A percentile compares a stretch with the other conserved stretches of the same genome.
These are phyloP conservation scores for Panthera uncia DNA, from an alignment of 2,113 vertebrate genomes.

Conservation along the genomic window DNA sequence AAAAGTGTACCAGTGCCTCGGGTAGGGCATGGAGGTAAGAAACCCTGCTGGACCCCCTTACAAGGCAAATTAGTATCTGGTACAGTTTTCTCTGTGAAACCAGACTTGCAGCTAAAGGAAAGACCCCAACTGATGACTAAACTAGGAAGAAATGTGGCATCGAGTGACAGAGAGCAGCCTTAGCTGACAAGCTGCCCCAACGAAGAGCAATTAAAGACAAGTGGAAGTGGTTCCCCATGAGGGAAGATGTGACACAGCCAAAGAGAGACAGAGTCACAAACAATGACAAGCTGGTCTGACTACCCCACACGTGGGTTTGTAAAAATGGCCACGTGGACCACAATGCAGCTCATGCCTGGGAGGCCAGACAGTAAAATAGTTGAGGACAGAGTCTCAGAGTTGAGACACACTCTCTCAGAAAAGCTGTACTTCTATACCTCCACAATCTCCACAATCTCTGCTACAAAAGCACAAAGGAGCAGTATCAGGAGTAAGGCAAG, in stretches of 20 bases:
- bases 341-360: neutral
- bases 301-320: neutral
- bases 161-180: conserved; percentile 41
- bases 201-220: conserved; percentile 49
- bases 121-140: neutral
- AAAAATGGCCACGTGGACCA: neutral
- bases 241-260: neutral
- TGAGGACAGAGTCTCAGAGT: neutral
- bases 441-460: neutral
- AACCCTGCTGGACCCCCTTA: neutral
- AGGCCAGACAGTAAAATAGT: neutral
- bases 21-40: neutral
- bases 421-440: neutral
- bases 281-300: neutral
- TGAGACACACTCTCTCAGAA: neutral
- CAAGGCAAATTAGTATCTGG: neutral
- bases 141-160: neutral
- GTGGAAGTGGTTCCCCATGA: neutral
- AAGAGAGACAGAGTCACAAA: neutral
- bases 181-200: conserved; percentile 47
- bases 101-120: neutral
- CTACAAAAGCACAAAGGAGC: neutral
- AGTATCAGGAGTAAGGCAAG: neutral
- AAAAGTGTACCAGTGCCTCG: neutral
- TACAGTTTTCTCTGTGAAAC: neutral